Conservation (phyloP, 35 echinoderm and acorn worm genomes). For the Lytechinus pictus region DNA sequence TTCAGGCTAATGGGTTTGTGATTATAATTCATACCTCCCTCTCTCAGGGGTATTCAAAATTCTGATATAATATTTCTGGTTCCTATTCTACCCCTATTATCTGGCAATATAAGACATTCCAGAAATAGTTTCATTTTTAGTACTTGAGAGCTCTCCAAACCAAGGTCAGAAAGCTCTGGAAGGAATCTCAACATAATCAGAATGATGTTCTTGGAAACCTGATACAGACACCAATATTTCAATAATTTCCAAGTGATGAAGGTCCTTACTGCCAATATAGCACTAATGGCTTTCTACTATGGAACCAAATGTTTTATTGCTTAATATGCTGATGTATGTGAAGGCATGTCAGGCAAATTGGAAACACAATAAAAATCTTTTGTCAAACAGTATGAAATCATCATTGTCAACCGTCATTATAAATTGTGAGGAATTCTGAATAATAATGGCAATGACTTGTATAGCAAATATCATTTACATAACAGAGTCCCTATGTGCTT, state of each 20-base stretch:
- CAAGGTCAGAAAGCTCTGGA: not conserved
- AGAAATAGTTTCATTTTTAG: not conserved
- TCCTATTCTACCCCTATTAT: not conserved
- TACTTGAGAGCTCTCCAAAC: conserved; percentile 9
- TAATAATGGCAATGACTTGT: no score
- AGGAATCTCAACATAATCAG: not conserved
- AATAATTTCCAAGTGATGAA: no score
- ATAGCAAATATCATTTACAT: no score
- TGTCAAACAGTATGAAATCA: no score
- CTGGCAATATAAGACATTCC: not conserved
- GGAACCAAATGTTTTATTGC: not conserved
- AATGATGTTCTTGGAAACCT: not conserved
- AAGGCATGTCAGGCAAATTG: not conserved
- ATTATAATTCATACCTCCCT: not conserved
- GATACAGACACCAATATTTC: not conserved
- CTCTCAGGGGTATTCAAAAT: not conserved
- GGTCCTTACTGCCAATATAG: no score
- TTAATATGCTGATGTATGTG: not conserved
- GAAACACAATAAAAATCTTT: not conserved
- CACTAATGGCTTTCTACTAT: no score
- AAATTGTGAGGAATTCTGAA: no score
- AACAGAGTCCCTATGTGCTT: no score
- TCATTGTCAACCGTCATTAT: no score
- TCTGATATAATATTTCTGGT: not conserved
- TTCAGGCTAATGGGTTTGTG: no score